Conservation (phyloP, 2,113 vertebrate genomes). For the Percina caprodes region DNA sequence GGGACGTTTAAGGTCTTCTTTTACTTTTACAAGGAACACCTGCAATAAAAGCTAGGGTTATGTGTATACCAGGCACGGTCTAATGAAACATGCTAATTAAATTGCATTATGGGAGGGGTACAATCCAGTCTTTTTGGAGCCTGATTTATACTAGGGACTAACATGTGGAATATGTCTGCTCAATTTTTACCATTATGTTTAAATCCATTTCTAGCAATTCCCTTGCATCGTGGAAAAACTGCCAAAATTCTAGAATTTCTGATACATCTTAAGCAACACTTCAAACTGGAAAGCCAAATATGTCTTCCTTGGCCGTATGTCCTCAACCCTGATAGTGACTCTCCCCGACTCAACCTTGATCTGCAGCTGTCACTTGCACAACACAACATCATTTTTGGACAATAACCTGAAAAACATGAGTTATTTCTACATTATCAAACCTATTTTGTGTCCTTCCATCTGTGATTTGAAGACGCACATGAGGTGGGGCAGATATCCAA, state of each 20-base stretch:
- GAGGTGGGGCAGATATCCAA: constrained; percentile 23
- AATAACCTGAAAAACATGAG: constrained; percentile 1
- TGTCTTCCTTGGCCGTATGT: background rate
- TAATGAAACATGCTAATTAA: background rate
- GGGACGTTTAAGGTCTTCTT: no score
- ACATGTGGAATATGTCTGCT: background rate
- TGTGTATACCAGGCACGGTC: no score
- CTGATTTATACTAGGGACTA: background rate
- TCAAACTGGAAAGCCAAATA: background rate
- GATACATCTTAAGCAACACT: background rate
- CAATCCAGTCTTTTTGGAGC: background rate
- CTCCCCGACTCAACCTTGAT: background rate
- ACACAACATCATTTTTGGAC: background rate
- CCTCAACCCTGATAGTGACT: background rate
- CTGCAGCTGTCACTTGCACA: background rate
- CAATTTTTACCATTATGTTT: background rate
- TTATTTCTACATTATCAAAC: background rate
- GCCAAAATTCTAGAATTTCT: background rate
- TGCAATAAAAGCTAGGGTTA: background rate
- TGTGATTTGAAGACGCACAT: constrained; percentile 1
- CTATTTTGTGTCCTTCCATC: background rate
- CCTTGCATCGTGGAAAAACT: no score
- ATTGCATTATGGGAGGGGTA: background rate
- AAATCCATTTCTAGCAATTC: background rate
- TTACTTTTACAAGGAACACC: background rate